Evolutionary conservation across 2,888 invertebrate genomes (phyloP).

Genomic region (Tetragonisca angustula): DNA sequence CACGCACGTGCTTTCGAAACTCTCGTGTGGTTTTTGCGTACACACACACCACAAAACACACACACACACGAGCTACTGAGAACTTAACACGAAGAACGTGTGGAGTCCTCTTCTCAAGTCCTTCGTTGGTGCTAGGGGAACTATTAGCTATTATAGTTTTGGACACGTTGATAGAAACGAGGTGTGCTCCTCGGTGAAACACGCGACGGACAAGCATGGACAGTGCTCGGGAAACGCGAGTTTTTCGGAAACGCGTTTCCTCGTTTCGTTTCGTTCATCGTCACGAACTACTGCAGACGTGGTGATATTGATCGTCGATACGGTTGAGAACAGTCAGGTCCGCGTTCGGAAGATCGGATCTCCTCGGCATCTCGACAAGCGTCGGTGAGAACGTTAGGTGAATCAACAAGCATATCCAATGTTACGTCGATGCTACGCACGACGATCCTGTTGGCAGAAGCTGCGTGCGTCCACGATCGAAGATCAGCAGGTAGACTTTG

Average conservation of each 20-base stretch:
- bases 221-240: neutral
- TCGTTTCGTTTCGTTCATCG: neutral
- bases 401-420: conserved; percentile 34
- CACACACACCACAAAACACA: neutral
- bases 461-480: conserved; percentile 2
- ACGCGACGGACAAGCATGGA: neutral
- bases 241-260: too few species aligned
- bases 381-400: neutral
- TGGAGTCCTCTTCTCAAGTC: conserved; percentile 29
- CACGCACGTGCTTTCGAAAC: conserved; percentile 27
- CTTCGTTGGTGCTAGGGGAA: conserved; percentile 31
- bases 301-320: neutral
- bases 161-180: neutral
- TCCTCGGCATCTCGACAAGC: neutral
- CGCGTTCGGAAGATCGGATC: neutral
- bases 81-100: conserved; percentile 18
- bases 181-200: conserved; percentile 8
- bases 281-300: conserved; percentile 15
- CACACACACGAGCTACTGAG: neutral
- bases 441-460: neutral
- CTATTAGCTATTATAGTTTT: neutral
- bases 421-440: neutral
- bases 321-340: neutral
- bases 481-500: neutral
- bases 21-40: conserved; percentile 22